Evolutionary conservation across 2,797 vertebrate genomes (phyloP).

Genomic region (Chaetodon trifasciatus): DNA sequence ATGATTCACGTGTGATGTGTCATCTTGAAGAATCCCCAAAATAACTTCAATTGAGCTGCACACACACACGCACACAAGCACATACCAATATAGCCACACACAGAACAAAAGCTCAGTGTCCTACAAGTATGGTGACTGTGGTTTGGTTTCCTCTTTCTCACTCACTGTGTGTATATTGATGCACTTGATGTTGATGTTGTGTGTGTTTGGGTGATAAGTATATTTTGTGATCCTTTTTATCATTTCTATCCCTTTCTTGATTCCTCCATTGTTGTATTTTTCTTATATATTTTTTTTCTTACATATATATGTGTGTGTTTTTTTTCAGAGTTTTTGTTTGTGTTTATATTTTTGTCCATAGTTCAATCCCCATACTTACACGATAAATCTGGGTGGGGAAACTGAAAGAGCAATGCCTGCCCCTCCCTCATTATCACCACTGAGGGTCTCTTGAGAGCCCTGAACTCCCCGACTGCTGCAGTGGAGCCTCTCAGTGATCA

Average conservation of each 20-base stretch:
- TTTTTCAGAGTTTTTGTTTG: too few species aligned
- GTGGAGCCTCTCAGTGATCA: neutral
- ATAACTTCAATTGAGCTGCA: conserved; percentile 12
- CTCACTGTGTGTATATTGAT: neutral
- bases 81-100: neutral
- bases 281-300: too few species aligned
- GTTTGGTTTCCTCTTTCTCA: conserved; percentile 36
- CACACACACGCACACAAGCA: neutral
- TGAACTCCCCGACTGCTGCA: neutral
- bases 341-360: too few species aligned
- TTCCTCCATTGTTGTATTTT: neutral
- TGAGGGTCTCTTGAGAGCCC: neutral
- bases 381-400: too few species aligned
- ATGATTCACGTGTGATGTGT: neutral
- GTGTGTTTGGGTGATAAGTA: neutral
- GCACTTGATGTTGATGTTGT: neutral
- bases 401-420: too few species aligned
- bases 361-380: too few species aligned
- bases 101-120: neutral
- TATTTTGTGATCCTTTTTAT: neutral
- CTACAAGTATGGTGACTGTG: conserved; percentile 25
- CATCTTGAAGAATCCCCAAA: neutral
- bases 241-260: neutral
- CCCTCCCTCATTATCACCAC: neutral
- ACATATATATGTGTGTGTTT: too few species aligned